Conservation (phyloP, 2,113 vertebrate species). For the zebrafish (Danio rerio) region GRCz12tu NC_133200.1:2620001-2620500, state of each 20-base stretch:
- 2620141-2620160: neutral
- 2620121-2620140: neutral
- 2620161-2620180: too few species aligned
- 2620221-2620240: too few species aligned
- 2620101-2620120: neutral
- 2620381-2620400: neutral
- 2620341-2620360: neutral
- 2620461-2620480: conserved; percentile 75
- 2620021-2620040: neutral
- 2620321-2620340: neutral
- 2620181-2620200: too few species aligned
- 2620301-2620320: neutral
- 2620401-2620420: conserved; percentile 59
- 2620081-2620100: neutral
- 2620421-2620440: conserved; percentile 64
- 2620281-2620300: neutral
- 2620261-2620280: neutral
- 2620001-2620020: too few species aligned
- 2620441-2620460: conserved; percentile 69
- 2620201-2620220: too few species aligned
- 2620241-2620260: neutral
- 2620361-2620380: neutral
- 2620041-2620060: neutral
- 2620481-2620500: conserved; percentile 75
- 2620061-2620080: neutral